Percentiles rank a stretch among this genome's conserved stretches.
Conservation (phyloP, 2,888 invertebrate genomes). For the Melangyna quadrimaculata region DNA sequence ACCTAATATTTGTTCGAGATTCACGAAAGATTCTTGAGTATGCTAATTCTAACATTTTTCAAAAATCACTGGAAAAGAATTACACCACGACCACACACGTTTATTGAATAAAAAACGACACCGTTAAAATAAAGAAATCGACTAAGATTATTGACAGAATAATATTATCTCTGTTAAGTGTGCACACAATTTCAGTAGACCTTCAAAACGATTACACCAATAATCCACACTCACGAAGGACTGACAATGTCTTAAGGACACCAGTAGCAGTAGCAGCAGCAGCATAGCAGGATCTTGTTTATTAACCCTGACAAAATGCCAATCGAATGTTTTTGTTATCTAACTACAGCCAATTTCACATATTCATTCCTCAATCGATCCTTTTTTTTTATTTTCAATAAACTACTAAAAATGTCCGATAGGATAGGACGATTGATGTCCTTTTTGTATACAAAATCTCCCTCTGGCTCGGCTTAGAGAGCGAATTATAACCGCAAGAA, state of each 20-base stretch:
- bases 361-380: conserved; percentile 29
- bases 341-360: conserved; percentile 29
- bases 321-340: conserved; percentile 60
- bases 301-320: conserved; percentile 55
- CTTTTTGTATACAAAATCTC: conserved; percentile 15
- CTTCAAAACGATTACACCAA: conserved; percentile 12
- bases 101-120: neutral
- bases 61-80: too few species aligned
- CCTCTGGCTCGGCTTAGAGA: conserved; percentile 52
- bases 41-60: too few species aligned
- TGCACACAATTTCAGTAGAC: neutral
- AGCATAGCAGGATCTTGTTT: neutral
- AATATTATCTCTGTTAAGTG: neutral
- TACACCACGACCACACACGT: too few species aligned
- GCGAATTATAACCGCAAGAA: conserved; percentile 66
- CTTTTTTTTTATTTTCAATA: neutral
- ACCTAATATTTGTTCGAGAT: too few species aligned
- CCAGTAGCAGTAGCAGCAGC: neutral
- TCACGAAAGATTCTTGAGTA: too few species aligned
- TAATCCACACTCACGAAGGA: conserved; percentile 5
- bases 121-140: neutral
- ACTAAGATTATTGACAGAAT: neutral
- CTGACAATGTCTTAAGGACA: neutral
- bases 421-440: conserved; percentile 16
- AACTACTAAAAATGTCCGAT: neutral